These are phyloP conservation scores for Clarias platycephalus DNA, from an alignment of 2,797 vertebrate species.

Conservation along the genomic window DNA sequence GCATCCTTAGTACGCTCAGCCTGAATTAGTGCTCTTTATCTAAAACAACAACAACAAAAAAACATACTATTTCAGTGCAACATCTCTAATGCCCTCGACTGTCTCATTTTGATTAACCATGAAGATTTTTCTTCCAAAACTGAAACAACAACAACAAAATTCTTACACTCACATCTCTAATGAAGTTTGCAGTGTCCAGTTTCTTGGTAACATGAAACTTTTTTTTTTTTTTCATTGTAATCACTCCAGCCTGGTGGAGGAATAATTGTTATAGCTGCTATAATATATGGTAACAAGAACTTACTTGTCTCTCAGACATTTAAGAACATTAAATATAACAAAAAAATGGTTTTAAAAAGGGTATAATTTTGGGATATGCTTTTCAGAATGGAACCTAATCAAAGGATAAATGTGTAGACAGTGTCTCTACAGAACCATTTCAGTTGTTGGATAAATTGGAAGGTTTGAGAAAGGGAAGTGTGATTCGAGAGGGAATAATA, in stretches of 20 bases:
- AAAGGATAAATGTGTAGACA: neutral
- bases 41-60: neutral
- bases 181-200: neutral
- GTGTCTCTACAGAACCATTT: neutral
- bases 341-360: neutral
- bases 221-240: neutral
- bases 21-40: neutral
- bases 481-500: neutral
- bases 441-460: neutral
- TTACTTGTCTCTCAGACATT: neutral
- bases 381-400: neutral
- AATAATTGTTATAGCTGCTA: neutral
- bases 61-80: neutral
- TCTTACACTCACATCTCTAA: no score
- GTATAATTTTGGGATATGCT: neutral
- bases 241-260: neutral
- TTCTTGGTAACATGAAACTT: slow-evolving; percentile 1
- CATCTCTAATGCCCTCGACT: neutral
- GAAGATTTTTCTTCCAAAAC: slow-evolving; percentile 3
- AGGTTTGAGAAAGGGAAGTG: neutral
- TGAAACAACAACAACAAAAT: neutral
- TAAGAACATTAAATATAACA: neutral
- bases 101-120: slow-evolving; percentile 23
- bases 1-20: neutral
- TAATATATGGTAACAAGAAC: neutral